Evolutionary conservation across 1,140 invertebrate genomes (phyloP).

Genomic region (Lysiphlebus fabarum): DNA sequence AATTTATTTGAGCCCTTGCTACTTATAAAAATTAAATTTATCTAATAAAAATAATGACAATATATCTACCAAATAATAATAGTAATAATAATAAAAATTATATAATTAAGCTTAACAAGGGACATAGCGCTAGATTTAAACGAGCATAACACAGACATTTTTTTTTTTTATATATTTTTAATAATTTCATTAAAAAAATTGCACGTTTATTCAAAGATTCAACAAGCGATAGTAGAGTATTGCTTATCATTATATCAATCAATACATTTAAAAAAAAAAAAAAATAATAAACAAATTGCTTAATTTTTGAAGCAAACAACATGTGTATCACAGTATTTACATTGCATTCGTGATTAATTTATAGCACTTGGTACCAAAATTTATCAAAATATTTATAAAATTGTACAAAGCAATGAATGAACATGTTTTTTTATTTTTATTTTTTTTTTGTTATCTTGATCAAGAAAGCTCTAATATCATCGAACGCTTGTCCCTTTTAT

Average conservation of each 20-base stretch:
- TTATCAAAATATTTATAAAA: background rate
- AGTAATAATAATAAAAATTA: background rate
- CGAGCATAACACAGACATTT: background rate
- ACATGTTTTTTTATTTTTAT: background rate
- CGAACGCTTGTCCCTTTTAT: constrained; percentile 35
- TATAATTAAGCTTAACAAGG: background rate
- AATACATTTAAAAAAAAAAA: background rate
- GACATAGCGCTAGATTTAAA: background rate
- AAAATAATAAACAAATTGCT: background rate
- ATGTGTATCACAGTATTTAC: constrained; percentile 7
- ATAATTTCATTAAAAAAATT: background rate
- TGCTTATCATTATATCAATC: background rate
- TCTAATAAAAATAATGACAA: background rate
- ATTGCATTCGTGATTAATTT: constrained; percentile 5
- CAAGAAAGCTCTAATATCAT: constrained; percentile 14
- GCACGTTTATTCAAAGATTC: background rate
- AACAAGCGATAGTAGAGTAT: background rate
- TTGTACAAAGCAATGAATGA: constrained; percentile 9
- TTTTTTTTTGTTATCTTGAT: background rate
- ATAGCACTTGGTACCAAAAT: background rate
- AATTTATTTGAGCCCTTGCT: background rate
- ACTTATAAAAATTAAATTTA: background rate
- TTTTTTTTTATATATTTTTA: constrained; percentile 1
- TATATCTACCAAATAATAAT: background rate
- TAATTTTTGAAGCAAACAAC: background rate